Base-by-base conservation (phyloP, 2,113 vertebrate species). In the Scortum barcoo region DNA sequence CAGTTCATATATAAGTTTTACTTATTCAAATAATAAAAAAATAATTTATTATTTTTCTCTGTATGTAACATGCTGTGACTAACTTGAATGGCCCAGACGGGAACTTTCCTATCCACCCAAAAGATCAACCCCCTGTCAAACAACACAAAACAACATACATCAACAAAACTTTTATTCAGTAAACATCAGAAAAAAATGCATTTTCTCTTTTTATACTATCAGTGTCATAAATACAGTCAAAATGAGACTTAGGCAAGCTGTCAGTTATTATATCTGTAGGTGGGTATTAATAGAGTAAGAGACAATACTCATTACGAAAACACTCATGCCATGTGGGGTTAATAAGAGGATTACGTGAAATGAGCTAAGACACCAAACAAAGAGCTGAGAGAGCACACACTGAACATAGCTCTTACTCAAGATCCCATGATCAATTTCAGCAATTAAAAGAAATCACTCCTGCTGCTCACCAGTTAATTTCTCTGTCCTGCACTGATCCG, bases 51-150 rank as follows among this genome's bases (percentile, higher is more conserved):
- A 26, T 67, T 69, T 38, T 38, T 38, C 14, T 60, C 46, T 60
- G 10, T 42, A 16, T 26, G 51, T 44, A 30, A 53, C 54, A 8
- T 51, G 38, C 22, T 53, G 17, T 68, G 80, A 81, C 96, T 95
- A 91, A 99, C 98, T 96, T 99, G 98, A 89, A 97, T 97, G 9
- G 96, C 97, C 98, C 98, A 99, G 50, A 99, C 95, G 0, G 97
- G 91, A 58, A 94, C 91, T 80, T 97, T 97, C 10, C 98, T 95
- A 24, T 99, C 97, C 88, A 99, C 98, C 98, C 98, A 96, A 85
- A 96, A 95, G 87, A 96, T 96, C 85, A 95, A 73, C 54, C 90
- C 92, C 95, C 95, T 96, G 80, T 60, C 24, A 73, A 3, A 83
- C 56, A 74, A 3, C 33, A 36, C 6, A n/a, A n/a, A n/a, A 36